Conservation (phyloP, 2,888 invertebrate species). For the Ganaspis brasiliensis region DNA sequence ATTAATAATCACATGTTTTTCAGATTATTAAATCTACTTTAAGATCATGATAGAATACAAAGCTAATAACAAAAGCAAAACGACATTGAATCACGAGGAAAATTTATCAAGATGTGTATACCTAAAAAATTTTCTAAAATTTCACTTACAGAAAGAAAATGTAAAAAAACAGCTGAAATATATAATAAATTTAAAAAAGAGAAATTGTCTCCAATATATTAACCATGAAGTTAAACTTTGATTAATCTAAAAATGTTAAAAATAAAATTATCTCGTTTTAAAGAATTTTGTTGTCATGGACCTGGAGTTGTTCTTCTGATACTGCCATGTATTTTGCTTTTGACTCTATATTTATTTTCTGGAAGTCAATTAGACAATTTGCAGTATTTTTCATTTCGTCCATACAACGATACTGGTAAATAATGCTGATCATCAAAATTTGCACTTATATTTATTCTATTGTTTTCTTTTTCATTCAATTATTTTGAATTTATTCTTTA, state of each 20-base stretch:
- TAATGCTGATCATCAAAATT: constrained; percentile 50
- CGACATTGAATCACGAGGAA: constrained; percentile 37
- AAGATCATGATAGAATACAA: constrained; percentile 1
- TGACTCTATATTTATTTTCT: constrained; percentile 71
- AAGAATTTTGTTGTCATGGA: constrained; percentile 70
- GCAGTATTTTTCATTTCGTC: constrained; percentile 57
- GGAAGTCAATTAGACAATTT: constrained; percentile 65
- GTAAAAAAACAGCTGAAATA: constrained; percentile 42
- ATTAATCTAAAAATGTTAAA: constrained; percentile 52
- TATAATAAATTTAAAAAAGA: constrained; percentile 46
- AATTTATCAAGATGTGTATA: constrained; percentile 46
- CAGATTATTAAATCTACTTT: too few relatives aligned
- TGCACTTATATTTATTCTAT: too few relatives aligned
- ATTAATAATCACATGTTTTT: too few relatives aligned
- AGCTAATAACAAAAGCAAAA: background rate
- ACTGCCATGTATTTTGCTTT: constrained; percentile 68
- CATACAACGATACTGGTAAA: constrained; percentile 48
- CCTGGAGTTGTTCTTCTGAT: constrained; percentile 70
- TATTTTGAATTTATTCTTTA: background rate
- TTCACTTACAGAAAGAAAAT: constrained; percentile 35
- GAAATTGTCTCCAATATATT: constrained; percentile 8
- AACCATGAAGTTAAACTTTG: constrained; percentile 36
- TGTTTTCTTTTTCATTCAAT: background rate
- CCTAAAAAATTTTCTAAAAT: constrained; percentile 45
- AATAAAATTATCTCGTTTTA: constrained; percentile 56